Evolutionary conservation across 1,140 invertebrate species (phyloP), one percentile per base, ranked within the genome.

Genomic region (Brachionus koreanus): DNA sequence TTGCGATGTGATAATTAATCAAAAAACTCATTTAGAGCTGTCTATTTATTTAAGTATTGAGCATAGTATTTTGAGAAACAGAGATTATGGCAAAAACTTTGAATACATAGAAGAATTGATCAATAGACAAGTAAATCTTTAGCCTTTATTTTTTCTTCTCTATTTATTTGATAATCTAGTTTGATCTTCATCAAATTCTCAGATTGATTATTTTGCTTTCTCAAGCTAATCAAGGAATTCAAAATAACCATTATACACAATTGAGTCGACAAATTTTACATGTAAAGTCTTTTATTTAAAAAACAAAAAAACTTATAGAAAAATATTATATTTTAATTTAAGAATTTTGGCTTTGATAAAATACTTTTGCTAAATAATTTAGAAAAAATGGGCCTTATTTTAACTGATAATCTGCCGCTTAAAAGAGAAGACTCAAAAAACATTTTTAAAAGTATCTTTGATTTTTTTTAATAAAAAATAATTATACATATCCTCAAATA

Each of bases 341-440:
- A 79, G 76, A 65, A 57, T 61, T 79, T 61, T 23, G 76, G 76
- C 12, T 79, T 35, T 43, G 76, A 79, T 65, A 79, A 79, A 33
- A 79, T 65, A 4, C 12, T 61, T 57, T 25, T 79, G 35, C 3
- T 79, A 25, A 61, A 5, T 4, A 79, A 79, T 57, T 43, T 79
- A 19, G 16, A 79, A 65, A 23, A 35, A 61, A 61, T 79, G n/a
- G 76, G 76, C 1, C 39, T 79, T 13, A 35, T 79, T 61, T 12
- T 12, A 23, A 61, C 23, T 6, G 35, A 79, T 16, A 37, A 37
- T 19, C 5, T 37, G 9, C 10, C 23, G 23, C 13, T 79, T 12
- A 65, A 57, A 79, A 57, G 16, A 79, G 76, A 79, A 13, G 76
- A 79, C 52, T 79, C 76, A 35, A 79, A 79, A 65, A 79, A 79